Base-by-base conservation (phyloP, 2,888 invertebrate species). In the Diloba caeruleocephala region DNA sequence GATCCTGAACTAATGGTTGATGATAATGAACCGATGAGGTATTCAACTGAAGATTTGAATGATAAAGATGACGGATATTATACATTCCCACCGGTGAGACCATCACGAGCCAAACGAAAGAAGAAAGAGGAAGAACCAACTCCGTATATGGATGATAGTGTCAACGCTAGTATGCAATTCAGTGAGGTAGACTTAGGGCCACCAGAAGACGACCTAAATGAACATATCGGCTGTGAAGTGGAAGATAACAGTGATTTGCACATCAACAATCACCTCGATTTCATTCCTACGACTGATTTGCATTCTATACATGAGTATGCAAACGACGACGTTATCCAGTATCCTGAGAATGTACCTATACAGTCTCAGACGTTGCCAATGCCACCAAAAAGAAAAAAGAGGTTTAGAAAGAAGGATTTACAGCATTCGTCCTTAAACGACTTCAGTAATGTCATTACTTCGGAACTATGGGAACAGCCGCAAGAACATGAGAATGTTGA, bases 41-140 rank as follows among this genome's bases (percentile, higher is more conserved):
- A 90, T 79, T 91, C 92, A 42, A 84, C 79, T 31, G 92, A 93
- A 71, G 90, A 91, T 71, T 66, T 92, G 43, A 90, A 92, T 66
- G 93, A 93, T 28, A 89, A 84, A 78, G 94, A 93, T 73, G 94
- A 94, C 63, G 94, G 90, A 56, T 94, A 93, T 76, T 94, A 94
- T 70, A 93, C 93, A 77, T 94, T 93, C 80, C 92, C 92, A 36
- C 95, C 95, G 5, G 91, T 94, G 9, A 87, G 95, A 61, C 95
- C 95, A 13, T 94, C 93, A 45, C 85, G 95, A 65, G 92, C 92
- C 26, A 95, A 94, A 69, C 92, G 94, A 71, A 91, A 91, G 88
- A 93, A 93, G 74, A 91, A 87, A 54, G 86, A 74, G 26, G 63
- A 68, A 15, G 90, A 92, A 60, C 70, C 81, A 1, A 87, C 92